Evolutionary conservation across 92 coral and sea anemone species (phyloP).

Genomic region (Micromussa lordhowensis): DNA sequence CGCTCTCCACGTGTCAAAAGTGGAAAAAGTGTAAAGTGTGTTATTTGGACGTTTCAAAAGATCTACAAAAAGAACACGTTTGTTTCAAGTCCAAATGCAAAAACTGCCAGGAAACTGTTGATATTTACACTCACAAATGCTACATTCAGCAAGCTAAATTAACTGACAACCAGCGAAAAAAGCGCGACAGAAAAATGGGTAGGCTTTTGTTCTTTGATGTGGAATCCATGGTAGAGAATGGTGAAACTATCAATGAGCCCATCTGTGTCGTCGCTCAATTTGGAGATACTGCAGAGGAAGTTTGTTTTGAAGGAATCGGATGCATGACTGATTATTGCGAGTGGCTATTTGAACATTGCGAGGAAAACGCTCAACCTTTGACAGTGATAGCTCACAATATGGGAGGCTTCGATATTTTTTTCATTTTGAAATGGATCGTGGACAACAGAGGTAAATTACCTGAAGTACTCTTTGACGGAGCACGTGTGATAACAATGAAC

Average conservation of each 20-base stretch:
- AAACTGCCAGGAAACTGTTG: background rate
- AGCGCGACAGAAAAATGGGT: background rate
- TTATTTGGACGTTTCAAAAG: background rate
- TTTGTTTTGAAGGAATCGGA: background rate
- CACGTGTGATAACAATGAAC: background rate
- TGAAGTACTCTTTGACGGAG: background rate
- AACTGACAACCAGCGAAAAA: background rate
- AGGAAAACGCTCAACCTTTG: background rate
- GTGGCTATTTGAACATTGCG: background rate
- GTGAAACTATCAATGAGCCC: background rate
- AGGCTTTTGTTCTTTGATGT: background rate
- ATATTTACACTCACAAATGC: conserved; percentile 5
- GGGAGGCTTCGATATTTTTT: background rate
- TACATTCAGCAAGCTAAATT: conserved; percentile 2
- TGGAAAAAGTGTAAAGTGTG: background rate
- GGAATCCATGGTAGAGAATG: background rate
- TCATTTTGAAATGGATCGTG: background rate
- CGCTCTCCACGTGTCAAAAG: background rate
- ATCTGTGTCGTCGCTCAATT: background rate
- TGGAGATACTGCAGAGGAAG: background rate
- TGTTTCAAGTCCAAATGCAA: background rate
- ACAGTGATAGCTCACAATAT: background rate
- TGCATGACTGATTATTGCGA: background rate
- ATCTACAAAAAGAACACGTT: background rate
- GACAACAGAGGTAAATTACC: background rate